Percentiles rank a stretch among this genome's conserved stretches.
These are phyloP conservation scores for Phengaris arion DNA, from an alignment of 2,888 invertebrate species.

Conservation along the genomic window DNA sequence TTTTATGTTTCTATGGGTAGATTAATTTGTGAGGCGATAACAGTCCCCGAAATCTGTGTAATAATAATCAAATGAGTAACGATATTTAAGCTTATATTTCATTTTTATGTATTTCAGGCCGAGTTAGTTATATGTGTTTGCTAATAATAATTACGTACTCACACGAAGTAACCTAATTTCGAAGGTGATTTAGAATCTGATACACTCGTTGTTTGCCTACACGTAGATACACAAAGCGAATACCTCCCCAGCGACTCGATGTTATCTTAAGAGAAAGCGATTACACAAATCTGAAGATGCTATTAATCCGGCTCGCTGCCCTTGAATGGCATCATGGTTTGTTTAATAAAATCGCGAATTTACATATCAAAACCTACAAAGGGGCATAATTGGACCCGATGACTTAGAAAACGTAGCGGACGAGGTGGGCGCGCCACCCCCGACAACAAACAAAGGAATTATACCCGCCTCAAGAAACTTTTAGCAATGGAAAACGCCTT, in stretches of 20 bases:
- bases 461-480: conserved; percentile 81
- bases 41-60: conserved; percentile 45
- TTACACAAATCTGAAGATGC: conserved; percentile 80
- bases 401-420: conserved; percentile 80
- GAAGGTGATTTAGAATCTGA: conserved; percentile 32
- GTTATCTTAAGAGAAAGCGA: conserved; percentile 79
- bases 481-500: conserved; percentile 81
- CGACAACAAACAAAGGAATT: conserved; percentile 79
- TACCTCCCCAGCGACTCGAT: conserved; percentile 67
- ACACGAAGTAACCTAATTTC: background rate
- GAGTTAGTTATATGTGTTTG: conserved; percentile 5
- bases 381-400: conserved; percentile 80
- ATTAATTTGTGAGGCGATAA: conserved; percentile 69
- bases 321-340: conserved; percentile 79
- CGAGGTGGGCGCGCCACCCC: conserved; percentile 67
- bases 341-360: conserved; percentile 80
- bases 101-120: background rate
- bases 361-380: conserved; percentile 81
- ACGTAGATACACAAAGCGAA: conserved; percentile 52
- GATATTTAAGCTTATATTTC: conserved; percentile 19
- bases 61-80: conserved; percentile 40
- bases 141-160: conserved; percentile 8
- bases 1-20: conserved; percentile 71
- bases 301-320: conserved; percentile 79
- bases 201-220: conserved; percentile 39